Conservation (phyloP, 2,113 vertebrate species). For the Symphodus melops region DNA sequence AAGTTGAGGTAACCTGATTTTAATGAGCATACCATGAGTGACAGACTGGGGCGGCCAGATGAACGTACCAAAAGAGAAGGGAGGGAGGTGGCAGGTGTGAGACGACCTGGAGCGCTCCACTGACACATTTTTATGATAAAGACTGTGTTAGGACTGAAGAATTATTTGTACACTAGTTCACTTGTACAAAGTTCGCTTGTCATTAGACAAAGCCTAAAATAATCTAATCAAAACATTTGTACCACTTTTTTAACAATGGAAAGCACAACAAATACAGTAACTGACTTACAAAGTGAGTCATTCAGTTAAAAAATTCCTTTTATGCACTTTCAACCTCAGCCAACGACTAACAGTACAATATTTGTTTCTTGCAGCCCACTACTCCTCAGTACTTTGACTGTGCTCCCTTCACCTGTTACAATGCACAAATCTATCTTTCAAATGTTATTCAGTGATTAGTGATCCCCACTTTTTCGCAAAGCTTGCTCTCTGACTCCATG, state of each 20-base stretch:
- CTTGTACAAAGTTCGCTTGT: not conserved
- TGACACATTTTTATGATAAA: constrained; percentile 60
- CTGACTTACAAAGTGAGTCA: too few species aligned
- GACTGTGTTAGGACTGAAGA: constrained; percentile 34
- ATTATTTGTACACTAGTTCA: not conserved
- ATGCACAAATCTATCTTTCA: too few species aligned
- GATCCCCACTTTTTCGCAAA: too few species aligned
- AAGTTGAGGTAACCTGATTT: not conserved
- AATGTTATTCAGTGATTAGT: too few species aligned
- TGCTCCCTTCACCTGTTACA: not conserved
- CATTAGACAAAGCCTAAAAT: not conserved
- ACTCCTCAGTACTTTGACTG: not conserved
- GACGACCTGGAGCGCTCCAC: constrained; percentile 70
- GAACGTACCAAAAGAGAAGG: constrained; percentile 84
- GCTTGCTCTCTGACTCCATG: too few species aligned
- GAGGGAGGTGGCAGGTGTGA: constrained; percentile 77
- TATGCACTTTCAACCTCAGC: too few species aligned
- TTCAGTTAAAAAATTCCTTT: too few species aligned
- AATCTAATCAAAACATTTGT: too few species aligned
- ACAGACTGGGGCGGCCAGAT: constrained; percentile 66
- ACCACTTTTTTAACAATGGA: too few species aligned
- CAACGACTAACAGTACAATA: too few species aligned
- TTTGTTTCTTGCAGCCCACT: not conserved
- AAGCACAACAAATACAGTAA: too few species aligned
- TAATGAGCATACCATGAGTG: constrained; percentile 61